phyloP scores from a whole-genome alignment of 1,140 invertebrate genomes.

The Eufriesea mexicana region DNA sequence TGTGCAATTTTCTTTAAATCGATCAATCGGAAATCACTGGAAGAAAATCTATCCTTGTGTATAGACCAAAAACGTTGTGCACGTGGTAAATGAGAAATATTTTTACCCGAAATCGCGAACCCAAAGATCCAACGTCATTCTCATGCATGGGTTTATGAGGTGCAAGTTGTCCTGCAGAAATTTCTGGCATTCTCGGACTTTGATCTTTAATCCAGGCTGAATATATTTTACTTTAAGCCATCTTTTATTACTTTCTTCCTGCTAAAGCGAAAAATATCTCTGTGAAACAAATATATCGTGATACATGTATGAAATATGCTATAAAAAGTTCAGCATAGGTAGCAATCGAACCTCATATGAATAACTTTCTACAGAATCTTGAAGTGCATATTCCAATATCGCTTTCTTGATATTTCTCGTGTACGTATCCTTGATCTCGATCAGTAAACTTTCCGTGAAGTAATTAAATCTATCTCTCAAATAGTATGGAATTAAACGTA shows the following conservation, averaged over 20 bases:
- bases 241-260: not conserved
- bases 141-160: slow-evolving; percentile 78
- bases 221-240: not conserved
- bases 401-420: slow-evolving; percentile 93
- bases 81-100: not conserved
- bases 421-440: slow-evolving; percentile 90
- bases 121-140: slow-evolving; percentile 73
- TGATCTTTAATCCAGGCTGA: not conserved
- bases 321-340: not conserved
- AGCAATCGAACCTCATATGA: slow-evolving; percentile 5
- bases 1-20: slow-evolving; percentile 78
- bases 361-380: slow-evolving; percentile 83
- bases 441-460: slow-evolving; percentile 83
- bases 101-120: slow-evolving; percentile 64
- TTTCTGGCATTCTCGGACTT: slow-evolving; percentile 5
- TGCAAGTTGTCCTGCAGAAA: slow-evolving; percentile 64
- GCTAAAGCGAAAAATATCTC: not conserved
- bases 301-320: not conserved
- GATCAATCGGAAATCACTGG: slow-evolving; percentile 73
- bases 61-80: too few species aligned
- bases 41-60: slow-evolving; percentile 21
- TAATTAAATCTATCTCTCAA: slow-evolving; percentile 84
- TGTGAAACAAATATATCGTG: not conserved
- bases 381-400: slow-evolving; percentile 92
- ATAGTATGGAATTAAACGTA: slow-evolving; percentile 81